Base-by-base conservation (phyloP, 2,113 vertebrate genomes). In the Plecotus auritus region DNA sequence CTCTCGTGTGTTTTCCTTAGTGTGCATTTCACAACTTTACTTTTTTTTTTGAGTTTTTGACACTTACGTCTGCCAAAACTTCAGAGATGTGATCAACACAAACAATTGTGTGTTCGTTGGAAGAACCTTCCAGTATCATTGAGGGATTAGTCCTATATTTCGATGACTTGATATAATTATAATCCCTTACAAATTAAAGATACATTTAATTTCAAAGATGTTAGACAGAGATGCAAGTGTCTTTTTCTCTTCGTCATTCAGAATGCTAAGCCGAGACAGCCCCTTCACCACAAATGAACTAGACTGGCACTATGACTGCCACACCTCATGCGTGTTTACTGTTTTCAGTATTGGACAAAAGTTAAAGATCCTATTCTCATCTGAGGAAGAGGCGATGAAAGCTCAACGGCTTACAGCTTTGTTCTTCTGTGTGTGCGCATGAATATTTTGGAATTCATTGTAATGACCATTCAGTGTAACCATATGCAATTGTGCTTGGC, bases 1-100 rank as follows among this genome's bases (percentile, higher is more conserved):
- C 93, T 76, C 49, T 56, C 67, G 70, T 91, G 32, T 1, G 16
- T 54, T 80, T 91, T 37, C n/a, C 40, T 89, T 67, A 47, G 49
- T 80, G 28, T 94, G 93, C n/a, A 82, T 92, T 97, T 96, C 82
- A 94, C 93, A 95, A 95, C 35, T 92, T 95, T 66, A 59, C n/a
- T 67, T 89, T 87, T 69, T 90, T 32, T 11, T 59, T 18, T 18
- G 6, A 11, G 45, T 64, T 74, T 95, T 80, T 91, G 72, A 73
- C 16, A 76, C 72, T 88, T 92, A 2, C 9, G 5, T 92, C 85
- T 93, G 90, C 81, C 72, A 95, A 74, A 94, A 73, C 95, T 78
- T 89, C 35, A 96, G 42, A 92, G 70, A 82, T 13, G 1, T 67
- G 88, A 54, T 88, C 87, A 90, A 93, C 45, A 72, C 35, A 93